A percentile compares a stretch with the other conserved stretches of the same genome.
Conservation (phyloP, 2,888 invertebrate genomes). For the Sussaba pulchella region DNA sequence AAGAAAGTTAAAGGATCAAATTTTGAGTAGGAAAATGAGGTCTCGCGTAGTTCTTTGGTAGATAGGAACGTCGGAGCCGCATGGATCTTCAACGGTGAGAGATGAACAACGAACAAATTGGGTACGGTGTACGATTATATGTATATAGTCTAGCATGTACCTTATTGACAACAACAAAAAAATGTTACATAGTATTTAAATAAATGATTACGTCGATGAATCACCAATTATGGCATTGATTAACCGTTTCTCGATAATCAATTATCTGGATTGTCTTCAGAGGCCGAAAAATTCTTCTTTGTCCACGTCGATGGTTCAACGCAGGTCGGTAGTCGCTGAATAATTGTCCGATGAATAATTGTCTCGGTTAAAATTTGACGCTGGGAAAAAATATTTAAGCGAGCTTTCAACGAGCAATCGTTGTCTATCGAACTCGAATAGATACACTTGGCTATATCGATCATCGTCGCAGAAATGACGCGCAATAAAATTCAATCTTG, state of each 20-base stretch:
- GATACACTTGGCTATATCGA: too few relatives aligned
- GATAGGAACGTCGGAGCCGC: conserved; percentile 45
- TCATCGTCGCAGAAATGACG: too few relatives aligned
- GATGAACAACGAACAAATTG: conserved; percentile 61
- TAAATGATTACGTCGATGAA: conserved; percentile 57
- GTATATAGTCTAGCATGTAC: conserved; percentile 61
- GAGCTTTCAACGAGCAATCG: conserved; percentile 15
- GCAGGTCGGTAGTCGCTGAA: too few relatives aligned
- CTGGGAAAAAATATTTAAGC: neutral
- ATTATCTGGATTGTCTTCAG: neutral
- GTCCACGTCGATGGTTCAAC: neutral
- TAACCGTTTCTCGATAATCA: neutral
- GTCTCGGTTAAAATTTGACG: neutral
- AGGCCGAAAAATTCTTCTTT: neutral
- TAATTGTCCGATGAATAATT: neutral
- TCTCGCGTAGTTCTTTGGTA: conserved; percentile 51
- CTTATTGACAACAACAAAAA: conserved; percentile 45
- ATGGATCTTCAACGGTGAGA: conserved; percentile 18
- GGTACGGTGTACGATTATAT: conserved; percentile 60
- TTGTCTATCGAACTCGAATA: too few relatives aligned
- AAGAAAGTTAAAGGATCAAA: conserved; percentile 10
- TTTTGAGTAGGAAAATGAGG: conserved; percentile 38
- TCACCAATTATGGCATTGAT: conserved; percentile 17
- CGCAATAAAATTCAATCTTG: neutral
- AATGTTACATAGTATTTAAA: conserved; percentile 65